Evolutionary conservation across 2,797 vertebrate species (phyloP).

Genomic region (Sitta carolinensis): DNA sequence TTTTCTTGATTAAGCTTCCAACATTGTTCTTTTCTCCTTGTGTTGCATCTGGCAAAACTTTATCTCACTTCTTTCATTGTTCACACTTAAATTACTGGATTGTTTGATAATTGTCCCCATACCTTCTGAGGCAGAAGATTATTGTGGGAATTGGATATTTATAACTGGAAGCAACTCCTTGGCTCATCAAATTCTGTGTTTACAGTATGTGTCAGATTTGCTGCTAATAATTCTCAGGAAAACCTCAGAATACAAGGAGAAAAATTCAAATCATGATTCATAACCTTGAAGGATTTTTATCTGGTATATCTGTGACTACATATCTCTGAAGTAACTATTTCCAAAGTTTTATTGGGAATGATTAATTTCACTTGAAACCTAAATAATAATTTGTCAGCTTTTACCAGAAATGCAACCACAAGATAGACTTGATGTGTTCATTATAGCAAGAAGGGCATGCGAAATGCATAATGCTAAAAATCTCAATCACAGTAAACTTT

Average conservation of each 20-base stretch:
- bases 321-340: not conserved
- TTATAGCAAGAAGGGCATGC: not conserved
- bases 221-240: not conserved
- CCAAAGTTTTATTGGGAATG: not conserved
- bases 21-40: not conserved
- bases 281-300: not conserved
- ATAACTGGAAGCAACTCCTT: not conserved
- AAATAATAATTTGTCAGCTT: not conserved
- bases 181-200: not conserved
- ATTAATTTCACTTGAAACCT: not conserved
- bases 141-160: not conserved
- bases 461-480: not conserved
- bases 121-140: not conserved
- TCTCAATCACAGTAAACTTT: accelerated
- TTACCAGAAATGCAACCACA: not conserved
- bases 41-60: not conserved
- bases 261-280: not conserved
- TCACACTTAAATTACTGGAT: not conserved
- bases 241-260: not conserved
- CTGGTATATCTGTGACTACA: not conserved
- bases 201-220: not conserved
- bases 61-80: not conserved
- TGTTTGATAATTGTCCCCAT: not conserved
- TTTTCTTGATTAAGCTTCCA: not conserved
- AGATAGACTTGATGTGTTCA: not conserved